A percentile compares a stretch with the other conserved stretches of the same genome.
Conservation (phyloP, 2,888 invertebrate genomes). For the Drosophila barbarae region DNA sequence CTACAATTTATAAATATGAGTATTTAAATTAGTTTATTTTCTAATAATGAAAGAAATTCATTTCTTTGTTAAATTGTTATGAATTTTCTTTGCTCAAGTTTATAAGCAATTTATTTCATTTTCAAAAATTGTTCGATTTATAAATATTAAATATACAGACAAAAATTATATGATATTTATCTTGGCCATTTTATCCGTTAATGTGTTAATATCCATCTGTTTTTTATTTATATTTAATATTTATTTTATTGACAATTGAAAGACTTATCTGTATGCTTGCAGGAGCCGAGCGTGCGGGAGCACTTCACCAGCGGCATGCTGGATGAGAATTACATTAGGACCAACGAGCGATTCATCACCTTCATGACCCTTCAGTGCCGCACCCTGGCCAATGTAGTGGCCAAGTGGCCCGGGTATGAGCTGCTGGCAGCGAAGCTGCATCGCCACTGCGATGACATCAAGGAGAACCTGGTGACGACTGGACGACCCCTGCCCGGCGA, state of each 20-base stretch:
- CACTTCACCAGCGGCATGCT: conserved; percentile 76
- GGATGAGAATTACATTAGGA: conserved; percentile 75
- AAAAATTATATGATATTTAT: too few species aligned
- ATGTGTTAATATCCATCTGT: conserved; percentile 9
- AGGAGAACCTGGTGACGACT: conserved; percentile 74
- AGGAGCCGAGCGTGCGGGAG: conserved; percentile 72
- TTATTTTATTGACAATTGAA: conserved; percentile 13
- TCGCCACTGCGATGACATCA: conserved; percentile 74
- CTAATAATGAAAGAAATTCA: not conserved
- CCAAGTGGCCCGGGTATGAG: conserved; percentile 80
- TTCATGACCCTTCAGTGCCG: conserved; percentile 73
- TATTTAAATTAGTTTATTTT: too few species aligned
- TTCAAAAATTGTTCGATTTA: too few species aligned
- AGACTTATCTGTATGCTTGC: not conserved
- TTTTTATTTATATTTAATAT: not conserved
- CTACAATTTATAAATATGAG: too few species aligned
- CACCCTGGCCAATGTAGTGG: conserved; percentile 77
- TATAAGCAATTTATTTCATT: too few species aligned
- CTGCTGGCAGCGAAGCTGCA: conserved; percentile 79
- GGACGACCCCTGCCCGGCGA: conserved; percentile 69
- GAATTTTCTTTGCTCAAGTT: too few species aligned
- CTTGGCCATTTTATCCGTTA: not conserved
- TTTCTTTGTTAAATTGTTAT: not conserved
- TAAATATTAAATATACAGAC: too few species aligned
- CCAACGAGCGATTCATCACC: conserved; percentile 74